phyloP scores from a whole-genome alignment of 2,113 vertebrate genomes.

The Ibidorhyncha struthersii region DNA sequence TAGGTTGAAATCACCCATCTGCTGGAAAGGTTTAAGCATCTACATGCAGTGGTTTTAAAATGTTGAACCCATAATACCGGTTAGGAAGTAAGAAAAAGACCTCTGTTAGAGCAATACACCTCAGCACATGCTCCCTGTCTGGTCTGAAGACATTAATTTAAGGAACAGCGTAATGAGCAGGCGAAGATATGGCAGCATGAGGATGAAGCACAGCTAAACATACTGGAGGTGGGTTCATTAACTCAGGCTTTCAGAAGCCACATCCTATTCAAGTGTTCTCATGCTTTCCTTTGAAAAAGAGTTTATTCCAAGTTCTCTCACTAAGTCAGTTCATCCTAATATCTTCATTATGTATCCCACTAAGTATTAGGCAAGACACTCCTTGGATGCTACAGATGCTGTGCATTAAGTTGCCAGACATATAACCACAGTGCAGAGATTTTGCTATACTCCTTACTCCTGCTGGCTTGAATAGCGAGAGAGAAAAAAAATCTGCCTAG shows the following conservation, averaged over 20 bases:
- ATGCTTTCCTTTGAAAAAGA: neutral
- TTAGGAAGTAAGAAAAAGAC: neutral
- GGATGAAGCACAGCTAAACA: neutral
- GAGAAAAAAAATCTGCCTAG: neutral
- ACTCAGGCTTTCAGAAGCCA: neutral
- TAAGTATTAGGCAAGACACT: neutral
- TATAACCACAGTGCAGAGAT: neutral
- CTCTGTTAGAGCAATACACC: neutral
- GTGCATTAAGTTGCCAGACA: neutral
- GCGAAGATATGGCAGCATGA: neutral
- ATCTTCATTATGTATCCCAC: neutral
- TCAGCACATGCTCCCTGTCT: neutral
- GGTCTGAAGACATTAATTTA: neutral
- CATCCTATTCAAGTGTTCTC: neutral
- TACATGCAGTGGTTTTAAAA: neutral
- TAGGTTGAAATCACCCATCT: neutral
- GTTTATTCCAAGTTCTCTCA: neutral
- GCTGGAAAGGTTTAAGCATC: neutral
- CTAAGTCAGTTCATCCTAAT: neutral
- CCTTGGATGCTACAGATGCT: neutral
- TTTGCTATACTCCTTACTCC: neutral
- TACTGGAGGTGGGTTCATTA: neutral
- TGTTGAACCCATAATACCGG: neutral
- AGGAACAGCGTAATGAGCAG: neutral
- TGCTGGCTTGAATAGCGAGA: neutral